A percentile compares a stretch with the other conserved stretches of the same genome.
Evolutionary conservation across 2,888 invertebrate species (phyloP).

Genomic region (Exephanes ischioxanthus): DNA sequence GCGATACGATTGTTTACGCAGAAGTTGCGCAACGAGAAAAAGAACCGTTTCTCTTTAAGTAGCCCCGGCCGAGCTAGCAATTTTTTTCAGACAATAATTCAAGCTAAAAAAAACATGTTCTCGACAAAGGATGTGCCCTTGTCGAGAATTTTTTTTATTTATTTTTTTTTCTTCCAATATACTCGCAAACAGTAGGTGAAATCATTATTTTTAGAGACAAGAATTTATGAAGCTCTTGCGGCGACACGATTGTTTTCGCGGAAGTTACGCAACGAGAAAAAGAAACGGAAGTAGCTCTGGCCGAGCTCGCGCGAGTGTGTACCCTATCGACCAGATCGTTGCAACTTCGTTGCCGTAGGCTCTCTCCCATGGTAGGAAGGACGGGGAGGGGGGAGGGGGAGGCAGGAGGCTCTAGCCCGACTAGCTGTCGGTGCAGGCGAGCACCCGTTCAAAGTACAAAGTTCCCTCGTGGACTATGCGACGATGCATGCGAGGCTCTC

Average conservation of each 20-base stretch:
- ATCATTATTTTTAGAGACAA: neutral
- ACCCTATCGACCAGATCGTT: slow-evolving; percentile 63
- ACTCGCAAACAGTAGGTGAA: no score
- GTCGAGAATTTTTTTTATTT: no score
- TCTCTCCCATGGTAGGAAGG: neutral
- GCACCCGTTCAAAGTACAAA: slow-evolving; percentile 62
- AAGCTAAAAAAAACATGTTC: no score
- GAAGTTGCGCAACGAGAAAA: slow-evolving; percentile 63
- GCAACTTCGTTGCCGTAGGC: slow-evolving; percentile 51
- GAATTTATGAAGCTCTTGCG: neutral
- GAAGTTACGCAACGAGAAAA: slow-evolving; percentile 65
- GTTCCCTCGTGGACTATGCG: slow-evolving; percentile 53
- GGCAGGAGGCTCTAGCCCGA: neutral
- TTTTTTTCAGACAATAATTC: no score
- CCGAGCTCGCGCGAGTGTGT: slow-evolving; percentile 25
- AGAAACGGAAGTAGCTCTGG: slow-evolving; percentile 58
- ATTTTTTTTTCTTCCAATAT: neutral
- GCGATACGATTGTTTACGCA: slow-evolving; percentile 38
- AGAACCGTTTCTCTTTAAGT: slow-evolving; percentile 36
- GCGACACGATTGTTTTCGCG: slow-evolving; percentile 47
- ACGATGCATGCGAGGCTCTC: slow-evolving; percentile 50
- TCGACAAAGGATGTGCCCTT: neutral
- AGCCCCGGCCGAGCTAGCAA: slow-evolving; percentile 10
- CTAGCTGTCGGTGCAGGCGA: slow-evolving; percentile 23
- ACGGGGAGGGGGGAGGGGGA: neutral